phyloP scores from a whole-genome alignment of 2,113 vertebrate species.

The Xenotilapia caudafasciata region DNA sequence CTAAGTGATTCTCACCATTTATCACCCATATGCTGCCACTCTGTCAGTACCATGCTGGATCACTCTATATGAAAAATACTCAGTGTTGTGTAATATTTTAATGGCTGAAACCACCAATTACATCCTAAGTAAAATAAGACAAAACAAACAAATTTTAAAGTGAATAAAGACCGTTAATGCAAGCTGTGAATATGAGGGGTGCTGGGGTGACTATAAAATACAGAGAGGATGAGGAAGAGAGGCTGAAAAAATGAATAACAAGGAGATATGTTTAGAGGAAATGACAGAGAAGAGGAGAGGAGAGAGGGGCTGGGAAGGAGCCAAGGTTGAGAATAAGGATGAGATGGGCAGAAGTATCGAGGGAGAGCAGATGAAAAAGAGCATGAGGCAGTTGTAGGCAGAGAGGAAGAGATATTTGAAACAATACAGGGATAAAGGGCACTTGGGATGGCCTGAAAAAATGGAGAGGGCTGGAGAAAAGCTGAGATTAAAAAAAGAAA shows the following conservation, averaged over 20 bases:
- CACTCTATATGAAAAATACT: background rate
- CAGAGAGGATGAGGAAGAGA: background rate
- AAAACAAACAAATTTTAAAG: background rate
- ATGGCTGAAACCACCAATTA: background rate
- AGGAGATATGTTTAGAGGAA: conserved; percentile 16
- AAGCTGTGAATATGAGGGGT: background rate
- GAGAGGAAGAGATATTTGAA: conserved; percentile 16
- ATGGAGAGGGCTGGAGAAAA: background rate
- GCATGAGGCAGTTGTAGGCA: background rate
- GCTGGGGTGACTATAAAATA: background rate
- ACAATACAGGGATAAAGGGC: conserved; percentile 27
- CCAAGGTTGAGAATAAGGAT: conserved; percentile 21
- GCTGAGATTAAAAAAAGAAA: background rate
- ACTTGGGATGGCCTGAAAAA: conserved; percentile 12
- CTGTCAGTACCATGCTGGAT: background rate
- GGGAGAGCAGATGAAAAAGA: conserved; percentile 32
- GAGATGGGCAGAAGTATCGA: conserved; percentile 5
- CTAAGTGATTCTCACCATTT: conserved; percentile 20
- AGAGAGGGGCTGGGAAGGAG: conserved; percentile 6
- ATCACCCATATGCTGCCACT: conserved; percentile 13
- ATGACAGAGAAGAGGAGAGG: conserved; percentile 6
- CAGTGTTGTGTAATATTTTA: background rate
- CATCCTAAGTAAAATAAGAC: background rate
- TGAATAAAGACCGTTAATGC: background rate
- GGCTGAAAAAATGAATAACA: conserved; percentile 39